A percentile compares a stretch with the other conserved stretches of the same genome.
Evolutionary conservation across 1,140 invertebrate genomes (phyloP).

Genomic region (Drosophila ambigua): DNA sequence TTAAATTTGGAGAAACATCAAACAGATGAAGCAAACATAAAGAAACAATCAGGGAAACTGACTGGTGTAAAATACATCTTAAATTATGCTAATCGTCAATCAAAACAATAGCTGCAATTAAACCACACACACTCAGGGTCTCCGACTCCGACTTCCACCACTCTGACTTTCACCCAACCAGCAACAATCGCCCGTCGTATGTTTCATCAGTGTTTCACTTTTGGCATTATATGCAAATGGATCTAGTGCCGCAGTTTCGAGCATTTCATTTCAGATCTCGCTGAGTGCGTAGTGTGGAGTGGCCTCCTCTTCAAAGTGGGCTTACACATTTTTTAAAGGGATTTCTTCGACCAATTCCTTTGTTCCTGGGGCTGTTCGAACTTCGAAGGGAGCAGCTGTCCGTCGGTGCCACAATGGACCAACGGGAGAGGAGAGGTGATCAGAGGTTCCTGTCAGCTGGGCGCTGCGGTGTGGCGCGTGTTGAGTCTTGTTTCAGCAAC

Average conservation of each 20-base stretch:
- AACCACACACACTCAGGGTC: constrained; percentile 37
- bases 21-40: constrained; percentile 22
- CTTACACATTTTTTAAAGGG: constrained; percentile 6
- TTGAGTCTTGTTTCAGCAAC: constrained; percentile 25
- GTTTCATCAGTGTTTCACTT: constrained; percentile 66
- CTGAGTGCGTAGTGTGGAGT: constrained; percentile 16
- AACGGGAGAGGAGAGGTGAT: constrained; percentile 13
- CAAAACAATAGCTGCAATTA: constrained; percentile 75
- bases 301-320: constrained; percentile 38
- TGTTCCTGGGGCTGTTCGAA: constrained; percentile 20
- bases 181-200: constrained; percentile 35
- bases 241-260: constrained; percentile 16
- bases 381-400: constrained; percentile 45
- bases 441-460: constrained; percentile 60
- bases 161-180: constrained; percentile 59
- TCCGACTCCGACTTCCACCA: too few species aligned
- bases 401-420: constrained; percentile 25
- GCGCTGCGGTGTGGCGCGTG: constrained; percentile 67
- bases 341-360: constrained; percentile 18
- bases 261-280: neutral
- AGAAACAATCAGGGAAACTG: constrained; percentile 33
- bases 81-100: constrained; percentile 63
- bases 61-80: constrained; percentile 40
- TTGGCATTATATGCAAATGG: constrained; percentile 75
- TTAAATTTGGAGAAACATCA: constrained; percentile 17